Percentiles rank a stretch among this genome's conserved stretches.
Conservation (phyloP, 2,888 invertebrate genomes). For the Drosophila multiciliata region DNA sequence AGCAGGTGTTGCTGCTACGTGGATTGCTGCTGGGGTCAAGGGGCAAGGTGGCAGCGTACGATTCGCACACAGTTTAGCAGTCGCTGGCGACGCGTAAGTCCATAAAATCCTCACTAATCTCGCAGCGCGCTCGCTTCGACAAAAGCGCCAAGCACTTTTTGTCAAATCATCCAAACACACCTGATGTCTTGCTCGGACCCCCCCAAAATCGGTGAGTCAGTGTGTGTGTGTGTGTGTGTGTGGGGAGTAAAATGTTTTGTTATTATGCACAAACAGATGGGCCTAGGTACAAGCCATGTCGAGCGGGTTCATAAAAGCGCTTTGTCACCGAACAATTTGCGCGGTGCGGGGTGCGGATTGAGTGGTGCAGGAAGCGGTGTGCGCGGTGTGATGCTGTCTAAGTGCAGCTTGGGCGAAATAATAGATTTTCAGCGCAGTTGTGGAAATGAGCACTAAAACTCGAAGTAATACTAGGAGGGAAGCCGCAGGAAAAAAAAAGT, state of each 20-base stretch:
- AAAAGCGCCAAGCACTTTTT: slow-evolving; percentile 79
- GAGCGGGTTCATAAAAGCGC: slow-evolving; percentile 72
- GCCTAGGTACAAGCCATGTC: slow-evolving; percentile 44
- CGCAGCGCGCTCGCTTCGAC: slow-evolving; percentile 63
- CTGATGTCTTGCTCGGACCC: slow-evolving; percentile 76
- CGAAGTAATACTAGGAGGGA: not conserved
- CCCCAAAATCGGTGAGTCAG: slow-evolving; percentile 22
- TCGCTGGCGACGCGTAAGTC: slow-evolving; percentile 64
- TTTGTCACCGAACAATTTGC: slow-evolving; percentile 74
- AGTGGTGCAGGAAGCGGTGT: not conserved
- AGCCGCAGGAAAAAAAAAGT: slow-evolving; percentile 30
- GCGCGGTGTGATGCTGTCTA: slow-evolving; percentile 2
- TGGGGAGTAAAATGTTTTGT: slow-evolving; percentile 50
- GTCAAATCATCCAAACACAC: slow-evolving; percentile 82
- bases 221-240: slow-evolving; percentile 14
- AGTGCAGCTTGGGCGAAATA: slow-evolving; percentile 35
- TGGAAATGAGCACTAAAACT: slow-evolving; percentile 57
- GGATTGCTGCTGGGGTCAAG: not conserved
- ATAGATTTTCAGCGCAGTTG: slow-evolving; percentile 72
- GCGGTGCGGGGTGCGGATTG: not conserved
- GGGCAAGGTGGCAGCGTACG: slow-evolving; percentile 19
- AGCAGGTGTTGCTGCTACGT: slow-evolving; percentile 56
- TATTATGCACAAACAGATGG: slow-evolving; percentile 59
- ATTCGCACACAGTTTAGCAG: slow-evolving; percentile 71
- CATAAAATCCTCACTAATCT: slow-evolving; percentile 80